A percentile compares a stretch with the other conserved stretches of the same genome.
Evolutionary conservation across 2,113 vertebrate species (phyloP).

Genomic region (Micromys minutus): DNA sequence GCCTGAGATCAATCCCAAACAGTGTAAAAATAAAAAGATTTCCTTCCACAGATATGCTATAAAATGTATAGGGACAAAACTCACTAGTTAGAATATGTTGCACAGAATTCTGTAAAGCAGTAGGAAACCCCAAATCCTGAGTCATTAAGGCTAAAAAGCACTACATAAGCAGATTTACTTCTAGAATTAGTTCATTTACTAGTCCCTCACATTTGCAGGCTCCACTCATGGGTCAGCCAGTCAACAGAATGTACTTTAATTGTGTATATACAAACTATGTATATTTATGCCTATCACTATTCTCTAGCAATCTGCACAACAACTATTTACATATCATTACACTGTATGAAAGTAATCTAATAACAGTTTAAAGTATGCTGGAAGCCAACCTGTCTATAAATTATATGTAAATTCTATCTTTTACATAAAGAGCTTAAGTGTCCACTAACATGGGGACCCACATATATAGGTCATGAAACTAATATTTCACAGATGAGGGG

Average conservation of each 20-base stretch:
- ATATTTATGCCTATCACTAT: background rate
- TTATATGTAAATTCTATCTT: background rate
- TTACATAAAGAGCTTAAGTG: background rate
- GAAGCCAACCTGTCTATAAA: background rate
- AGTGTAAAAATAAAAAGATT: background rate
- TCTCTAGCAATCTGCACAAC: background rate
- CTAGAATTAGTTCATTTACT: background rate
- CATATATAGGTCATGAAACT: background rate
- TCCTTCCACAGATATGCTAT: background rate
- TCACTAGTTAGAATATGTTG: background rate
- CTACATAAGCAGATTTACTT: background rate
- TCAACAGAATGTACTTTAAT: background rate
- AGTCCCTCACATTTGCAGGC: background rate
- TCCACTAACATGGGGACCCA: background rate
- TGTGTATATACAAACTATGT: background rate
- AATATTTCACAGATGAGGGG: background rate
- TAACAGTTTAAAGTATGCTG: background rate
- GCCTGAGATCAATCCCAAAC: background rate
- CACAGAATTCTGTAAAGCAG: slow-evolving; percentile 25
- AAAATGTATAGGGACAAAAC: slow-evolving; percentile 53
- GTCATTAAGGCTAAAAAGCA: background rate
- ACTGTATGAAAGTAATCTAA: background rate
- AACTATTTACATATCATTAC: background rate
- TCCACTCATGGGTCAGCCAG: background rate
- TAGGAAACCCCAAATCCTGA: background rate